Evolutionary conservation across 2,888 invertebrate species (phyloP).

Genomic region (Erebia palarica): DNA sequence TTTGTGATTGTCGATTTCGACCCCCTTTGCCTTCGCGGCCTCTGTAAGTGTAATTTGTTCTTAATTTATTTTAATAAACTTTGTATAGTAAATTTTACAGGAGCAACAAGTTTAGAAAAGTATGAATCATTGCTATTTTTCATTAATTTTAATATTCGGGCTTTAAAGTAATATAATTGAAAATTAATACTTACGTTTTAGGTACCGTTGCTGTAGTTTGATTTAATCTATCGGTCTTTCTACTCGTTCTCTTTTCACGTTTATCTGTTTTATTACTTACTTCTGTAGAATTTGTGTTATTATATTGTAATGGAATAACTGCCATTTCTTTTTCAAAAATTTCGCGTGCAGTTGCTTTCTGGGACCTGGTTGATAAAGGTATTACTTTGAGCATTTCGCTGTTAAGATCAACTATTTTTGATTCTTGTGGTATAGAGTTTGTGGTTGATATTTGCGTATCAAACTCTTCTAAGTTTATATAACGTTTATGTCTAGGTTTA

Average conservation of each 20-base stretch:
- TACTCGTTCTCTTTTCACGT: slow-evolving; percentile 76
- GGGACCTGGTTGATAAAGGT: slow-evolving; percentile 52
- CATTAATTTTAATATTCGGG: not conserved
- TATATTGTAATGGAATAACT: slow-evolving; percentile 66
- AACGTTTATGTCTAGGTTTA: slow-evolving; percentile 61
- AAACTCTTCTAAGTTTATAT: slow-evolving; percentile 55
- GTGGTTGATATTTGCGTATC: slow-evolving; percentile 56
- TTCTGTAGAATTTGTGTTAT: slow-evolving; percentile 71
- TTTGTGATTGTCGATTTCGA: slow-evolving; percentile 56
- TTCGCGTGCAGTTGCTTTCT: slow-evolving; percentile 45
- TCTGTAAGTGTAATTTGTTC: slow-evolving; percentile 46
- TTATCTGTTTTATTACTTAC: slow-evolving; percentile 65
- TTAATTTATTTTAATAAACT: slow-evolving; percentile 7
- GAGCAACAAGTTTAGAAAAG: not conserved
- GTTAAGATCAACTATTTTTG: slow-evolving; percentile 51
- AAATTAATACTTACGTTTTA: slow-evolving; percentile 67
- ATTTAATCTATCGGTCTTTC: slow-evolving; percentile 76
- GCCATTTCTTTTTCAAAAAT: slow-evolving; percentile 56
- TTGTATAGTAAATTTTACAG: not conserved
- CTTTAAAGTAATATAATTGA: not conserved
- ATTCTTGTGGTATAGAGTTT: slow-evolving; percentile 48
- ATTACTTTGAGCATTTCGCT: slow-evolving; percentile 65
- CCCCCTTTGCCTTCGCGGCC: slow-evolving; percentile 75
- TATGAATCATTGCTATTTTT: not conserved
- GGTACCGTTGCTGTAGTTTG: slow-evolving; percentile 78